These are phyloP conservation scores for Bos indicus DNA, from an alignment of 2,113 vertebrate species.

Conservation along the genomic window DNA sequence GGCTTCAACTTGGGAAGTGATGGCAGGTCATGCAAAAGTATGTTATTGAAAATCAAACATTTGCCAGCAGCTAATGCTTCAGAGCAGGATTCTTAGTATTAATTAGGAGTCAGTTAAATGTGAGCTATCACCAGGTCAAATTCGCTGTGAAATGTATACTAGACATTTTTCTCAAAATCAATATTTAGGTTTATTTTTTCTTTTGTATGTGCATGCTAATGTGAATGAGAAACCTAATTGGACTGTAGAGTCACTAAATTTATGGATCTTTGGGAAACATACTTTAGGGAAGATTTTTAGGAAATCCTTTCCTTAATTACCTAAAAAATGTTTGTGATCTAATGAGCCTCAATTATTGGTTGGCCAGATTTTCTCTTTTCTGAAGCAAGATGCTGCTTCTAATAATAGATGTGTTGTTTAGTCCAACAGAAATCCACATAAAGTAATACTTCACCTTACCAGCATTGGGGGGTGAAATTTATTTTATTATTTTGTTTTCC, in stretches of 20 bases:
- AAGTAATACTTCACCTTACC: background rate
- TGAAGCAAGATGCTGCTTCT: background rate
- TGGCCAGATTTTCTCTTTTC: background rate
- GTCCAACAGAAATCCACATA: background rate
- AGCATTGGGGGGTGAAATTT: background rate
- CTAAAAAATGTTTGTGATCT: background rate
- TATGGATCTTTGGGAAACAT: background rate
- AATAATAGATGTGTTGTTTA: background rate
- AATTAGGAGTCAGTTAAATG: background rate
- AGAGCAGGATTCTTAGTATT: background rate
- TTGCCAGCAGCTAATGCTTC: background rate
- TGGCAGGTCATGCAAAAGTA: conserved; percentile 97
- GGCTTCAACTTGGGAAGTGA: conserved; percentile 92
- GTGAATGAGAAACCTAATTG: background rate
- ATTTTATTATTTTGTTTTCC: background rate
- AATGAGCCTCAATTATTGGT: background rate
- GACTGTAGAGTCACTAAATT: background rate
- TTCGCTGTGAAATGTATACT: background rate
- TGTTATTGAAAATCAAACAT: conserved; percentile 76
- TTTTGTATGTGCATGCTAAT: background rate
- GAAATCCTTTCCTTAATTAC: background rate
- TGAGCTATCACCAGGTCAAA: background rate
- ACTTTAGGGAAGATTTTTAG: background rate
- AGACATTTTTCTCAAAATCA: background rate
- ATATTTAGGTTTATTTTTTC: background rate